Conservation (phyloP, 2,888 invertebrate species). For the Perizoma affinitatum region DNA sequence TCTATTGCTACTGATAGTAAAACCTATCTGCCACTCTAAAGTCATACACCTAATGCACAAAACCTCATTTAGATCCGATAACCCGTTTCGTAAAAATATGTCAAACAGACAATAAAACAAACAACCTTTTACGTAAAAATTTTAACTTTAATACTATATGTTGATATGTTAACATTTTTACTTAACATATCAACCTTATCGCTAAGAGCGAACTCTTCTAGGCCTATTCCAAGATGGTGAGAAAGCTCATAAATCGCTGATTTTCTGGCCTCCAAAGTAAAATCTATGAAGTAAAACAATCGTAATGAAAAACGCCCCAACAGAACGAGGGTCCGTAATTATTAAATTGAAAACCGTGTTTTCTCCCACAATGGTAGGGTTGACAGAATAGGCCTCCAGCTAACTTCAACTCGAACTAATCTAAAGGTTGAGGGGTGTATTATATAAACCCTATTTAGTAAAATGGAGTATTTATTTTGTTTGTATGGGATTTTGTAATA, state of each 20-base stretch:
- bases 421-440: conserved; percentile 26
- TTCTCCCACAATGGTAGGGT: conserved; percentile 56
- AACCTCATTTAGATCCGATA: too few species aligned
- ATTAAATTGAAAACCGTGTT: conserved; percentile 80
- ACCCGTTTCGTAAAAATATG: too few species aligned
- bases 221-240: too few species aligned
- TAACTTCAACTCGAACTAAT: conserved; percentile 42
- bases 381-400: conserved; percentile 44
- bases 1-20: too few species aligned
- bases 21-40: too few species aligned
- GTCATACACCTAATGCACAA: too few species aligned
- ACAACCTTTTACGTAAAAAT: too few species aligned
- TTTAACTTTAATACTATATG: too few species aligned
- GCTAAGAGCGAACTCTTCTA: neutral
- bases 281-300: conserved; percentile 77
- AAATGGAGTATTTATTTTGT: conserved; percentile 16
- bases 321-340: conserved; percentile 64
- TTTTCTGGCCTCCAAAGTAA: conserved; percentile 49
- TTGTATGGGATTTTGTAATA: neutral
- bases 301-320: conserved; percentile 72
- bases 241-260: conserved; percentile 35
- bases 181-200: too few species aligned
- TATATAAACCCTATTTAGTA: conserved; percentile 14
- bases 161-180: too few species aligned
- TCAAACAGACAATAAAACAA: too few species aligned